phyloP scores from a whole-genome alignment of 2,888 invertebrate genomes.

The Rhamphomyia laevipes region DNA sequence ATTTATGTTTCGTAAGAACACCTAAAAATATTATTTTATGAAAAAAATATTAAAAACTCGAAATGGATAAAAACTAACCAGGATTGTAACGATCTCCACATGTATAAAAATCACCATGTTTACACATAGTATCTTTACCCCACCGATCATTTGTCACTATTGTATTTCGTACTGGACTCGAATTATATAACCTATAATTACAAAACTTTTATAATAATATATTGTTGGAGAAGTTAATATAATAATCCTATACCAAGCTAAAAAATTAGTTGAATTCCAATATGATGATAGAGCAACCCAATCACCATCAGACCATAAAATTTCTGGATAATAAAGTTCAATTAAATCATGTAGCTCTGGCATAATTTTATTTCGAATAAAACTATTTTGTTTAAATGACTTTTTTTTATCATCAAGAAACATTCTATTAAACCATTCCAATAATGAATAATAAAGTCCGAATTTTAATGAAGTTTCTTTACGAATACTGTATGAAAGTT shows the following conservation, averaged over 20 bases:
- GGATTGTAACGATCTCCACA: slow-evolving; percentile 76
- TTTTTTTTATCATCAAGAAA: slow-evolving; percentile 57
- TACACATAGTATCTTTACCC: slow-evolving; percentile 67
- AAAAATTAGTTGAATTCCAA: slow-evolving; percentile 72
- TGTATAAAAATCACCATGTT: slow-evolving; percentile 82
- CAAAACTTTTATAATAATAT: too few species aligned
- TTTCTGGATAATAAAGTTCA: slow-evolving; percentile 54
- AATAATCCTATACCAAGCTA: too few species aligned
- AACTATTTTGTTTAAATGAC: slow-evolving; percentile 50
- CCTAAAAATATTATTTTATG: too few species aligned
- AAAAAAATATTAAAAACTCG: too few species aligned
- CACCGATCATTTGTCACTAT: slow-evolving; percentile 92
- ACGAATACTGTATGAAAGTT: slow-evolving; percentile 57
- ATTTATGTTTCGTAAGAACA: slow-evolving; percentile 64
- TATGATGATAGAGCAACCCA: slow-evolving; percentile 79
- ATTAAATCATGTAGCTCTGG: slow-evolving; percentile 75
- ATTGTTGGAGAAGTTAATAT: too few species aligned
- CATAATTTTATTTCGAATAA: slow-evolving; percentile 55
- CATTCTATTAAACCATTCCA: slow-evolving; percentile 80
- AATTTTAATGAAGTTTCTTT: slow-evolving; percentile 51
- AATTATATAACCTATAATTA: too few species aligned
- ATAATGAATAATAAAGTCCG: slow-evolving; percentile 76
- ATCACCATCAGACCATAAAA: slow-evolving; percentile 94
- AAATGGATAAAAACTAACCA: slow-evolving; percentile 40
- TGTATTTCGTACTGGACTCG: slow-evolving; percentile 76